Evolutionary conservation across 1,140 invertebrate species (phyloP), one percentile per base, ranked within the genome.

Genomic region (Schlechtendalia chinensis): DNA sequence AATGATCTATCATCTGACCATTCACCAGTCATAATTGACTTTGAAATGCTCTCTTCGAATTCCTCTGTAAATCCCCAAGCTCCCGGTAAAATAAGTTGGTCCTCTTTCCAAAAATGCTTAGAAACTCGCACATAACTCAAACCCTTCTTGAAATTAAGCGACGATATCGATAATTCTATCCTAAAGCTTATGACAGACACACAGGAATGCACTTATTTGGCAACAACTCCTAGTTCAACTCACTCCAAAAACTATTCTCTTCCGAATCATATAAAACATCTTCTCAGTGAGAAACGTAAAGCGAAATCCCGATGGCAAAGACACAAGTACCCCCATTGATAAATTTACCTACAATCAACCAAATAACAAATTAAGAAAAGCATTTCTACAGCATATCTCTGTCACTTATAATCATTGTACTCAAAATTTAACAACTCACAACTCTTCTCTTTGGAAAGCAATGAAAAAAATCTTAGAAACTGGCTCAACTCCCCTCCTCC

Each of bases 251-350:
- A 12, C 61, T 19, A 65, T 29, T 65, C 2, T 29, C 61, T n/a
- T n/a, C n/a, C n/a, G 6, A 65, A 65, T 65, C 61, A 39, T 19
- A 65, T 65, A 65, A 65, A n/a, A 65, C 17, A 12, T 65, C 61
- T 65, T 65, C 61, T 65, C 61, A 27, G 5, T 0, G 61, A 65
- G 39, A 65, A 65, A 39, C 61, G 61, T 39, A 65, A 65, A 65
- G 61, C 61, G 0, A 65, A 29, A 19, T 65, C 29, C 61, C 29
- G 61, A 29, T 65, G 61, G 61, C 61, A 39, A 65, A 65, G 61
- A 6, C 32, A 65, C 61, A 65, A 65, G 39, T 65, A 65, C n/a
- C 29, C 61, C 29, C 61, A 65, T 65, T n/a, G n/a, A n/a, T n/a
- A n/a, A n/a, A n/a, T n/a, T n/a, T n/a, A n/a, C n/a, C n/a, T n/a